These are phyloP conservation scores for Pseudomugil gertrudae DNA, from an alignment of 2,797 vertebrate species.

Conservation along the genomic window DNA sequence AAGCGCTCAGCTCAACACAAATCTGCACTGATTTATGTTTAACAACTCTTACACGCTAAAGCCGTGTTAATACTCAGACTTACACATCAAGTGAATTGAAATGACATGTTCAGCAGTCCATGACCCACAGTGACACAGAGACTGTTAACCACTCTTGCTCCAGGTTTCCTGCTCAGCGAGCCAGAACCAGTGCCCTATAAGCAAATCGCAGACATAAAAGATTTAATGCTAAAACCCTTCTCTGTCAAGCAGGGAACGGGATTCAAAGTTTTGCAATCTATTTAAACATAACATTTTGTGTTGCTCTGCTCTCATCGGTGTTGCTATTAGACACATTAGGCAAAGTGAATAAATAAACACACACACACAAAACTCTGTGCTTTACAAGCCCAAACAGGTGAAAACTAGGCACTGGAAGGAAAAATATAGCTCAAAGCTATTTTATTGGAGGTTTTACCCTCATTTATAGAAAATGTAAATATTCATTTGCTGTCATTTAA, in stretches of 20 bases:
- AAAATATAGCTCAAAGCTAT: too few species aligned
- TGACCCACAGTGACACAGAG: slow-evolving; percentile 16
- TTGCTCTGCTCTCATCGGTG: not conserved
- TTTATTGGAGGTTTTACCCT: too few species aligned
- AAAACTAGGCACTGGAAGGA: too few species aligned
- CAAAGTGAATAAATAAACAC: not conserved
- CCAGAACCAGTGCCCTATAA: slow-evolving; percentile 22
- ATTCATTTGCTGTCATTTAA: too few species aligned
- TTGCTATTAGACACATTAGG: not conserved
- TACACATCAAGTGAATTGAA: slow-evolving; percentile 27
- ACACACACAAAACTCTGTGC: too few species aligned
- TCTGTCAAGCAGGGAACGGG: not conserved
- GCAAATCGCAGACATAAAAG: slow-evolving; percentile 22
- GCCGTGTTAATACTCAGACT: slow-evolving; percentile 24
- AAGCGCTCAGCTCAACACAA: slow-evolving; percentile 30
- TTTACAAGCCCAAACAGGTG: not conserved
- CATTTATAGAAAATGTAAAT: too few species aligned
- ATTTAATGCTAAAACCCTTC: slow-evolving; percentile 14
- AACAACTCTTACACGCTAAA: slow-evolving; percentile 14
- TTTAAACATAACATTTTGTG: not conserved
- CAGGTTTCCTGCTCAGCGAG: slow-evolving; percentile 20
- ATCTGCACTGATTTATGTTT: slow-evolving; percentile 25
- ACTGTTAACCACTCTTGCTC: slow-evolving; percentile 21
- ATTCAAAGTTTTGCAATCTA: slow-evolving; percentile 7
- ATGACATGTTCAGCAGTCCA: slow-evolving; percentile 27